Percentiles rank a stretch among this genome's conserved stretches.
Evolutionary conservation across 2,888 invertebrate species (phyloP).

Genomic region (Thereva nobilitata): DNA sequence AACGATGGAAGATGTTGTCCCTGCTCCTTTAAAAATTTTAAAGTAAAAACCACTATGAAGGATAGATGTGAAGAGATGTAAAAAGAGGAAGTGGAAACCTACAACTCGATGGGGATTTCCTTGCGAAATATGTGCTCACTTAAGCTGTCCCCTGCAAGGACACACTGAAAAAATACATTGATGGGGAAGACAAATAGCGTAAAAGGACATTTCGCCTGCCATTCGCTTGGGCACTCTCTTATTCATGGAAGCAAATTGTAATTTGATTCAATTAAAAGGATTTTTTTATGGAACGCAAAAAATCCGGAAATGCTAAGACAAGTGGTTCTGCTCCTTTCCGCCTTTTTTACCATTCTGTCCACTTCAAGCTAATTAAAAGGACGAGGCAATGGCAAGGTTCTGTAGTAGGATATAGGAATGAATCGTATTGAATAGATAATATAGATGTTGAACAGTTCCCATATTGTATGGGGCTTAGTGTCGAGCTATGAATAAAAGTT

Average conservation of each 20-base stretch:
- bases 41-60: too few relatives aligned
- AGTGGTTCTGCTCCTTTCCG: neutral
- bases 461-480: too few relatives aligned
- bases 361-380: too few relatives aligned
- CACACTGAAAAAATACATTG: neutral
- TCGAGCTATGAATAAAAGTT: too few relatives aligned
- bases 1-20: too few relatives aligned
- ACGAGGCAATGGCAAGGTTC: too few relatives aligned
- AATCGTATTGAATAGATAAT: too few relatives aligned
- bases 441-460: too few relatives aligned
- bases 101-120: neutral
- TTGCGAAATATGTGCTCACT: neutral
- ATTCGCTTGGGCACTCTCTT: neutral
- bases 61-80: too few relatives aligned
- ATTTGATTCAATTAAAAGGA: conserved; percentile 20
- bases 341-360: neutral
- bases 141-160: neutral
- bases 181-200: neutral
- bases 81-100: too few relatives aligned
- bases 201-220: conserved; percentile 7
- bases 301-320: neutral
- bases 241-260: conserved; percentile 9
- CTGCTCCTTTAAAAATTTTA: too few relatives aligned
- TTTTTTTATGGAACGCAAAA: neutral
- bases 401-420: too few relatives aligned